These are phyloP conservation scores for Atta texana DNA, from an alignment of 1,140 invertebrate genomes.

Conservation along the genomic window DNA sequence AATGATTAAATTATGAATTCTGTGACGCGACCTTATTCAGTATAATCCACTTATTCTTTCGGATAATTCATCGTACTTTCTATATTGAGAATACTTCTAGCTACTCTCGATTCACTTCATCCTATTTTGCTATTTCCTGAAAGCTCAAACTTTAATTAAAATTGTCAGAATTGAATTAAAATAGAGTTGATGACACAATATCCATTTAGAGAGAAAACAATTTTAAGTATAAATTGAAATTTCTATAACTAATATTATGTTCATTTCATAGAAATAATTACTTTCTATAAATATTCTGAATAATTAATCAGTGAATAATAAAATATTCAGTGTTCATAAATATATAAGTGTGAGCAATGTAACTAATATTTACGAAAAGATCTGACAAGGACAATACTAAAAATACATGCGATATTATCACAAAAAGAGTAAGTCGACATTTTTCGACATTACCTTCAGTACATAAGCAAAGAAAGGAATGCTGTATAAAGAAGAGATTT, in stretches of 20 bases:
- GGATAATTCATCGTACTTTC: constrained; percentile 13
- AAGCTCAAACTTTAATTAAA: constrained; percentile 25
- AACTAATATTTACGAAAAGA: background rate
- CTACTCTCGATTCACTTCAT: constrained; percentile 23
- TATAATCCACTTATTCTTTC: constrained; percentile 50
- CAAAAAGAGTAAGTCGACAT: background rate
- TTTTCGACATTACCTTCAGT: background rate
- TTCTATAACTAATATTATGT: background rate
- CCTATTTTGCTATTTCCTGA: constrained; percentile 23
- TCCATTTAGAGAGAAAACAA: background rate
- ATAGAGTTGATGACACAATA: constrained; percentile 7
- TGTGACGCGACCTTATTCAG: constrained; percentile 16
- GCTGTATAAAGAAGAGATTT: constrained; percentile 13
- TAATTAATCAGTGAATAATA: background rate
- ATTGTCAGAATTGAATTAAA: background rate
- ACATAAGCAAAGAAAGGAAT: background rate
- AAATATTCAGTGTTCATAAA: background rate
- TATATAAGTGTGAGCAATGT: background rate
- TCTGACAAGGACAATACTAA: background rate
- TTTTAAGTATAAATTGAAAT: background rate
- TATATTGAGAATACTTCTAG: constrained; percentile 41
- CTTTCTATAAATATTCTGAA: background rate
- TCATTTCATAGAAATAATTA: background rate
- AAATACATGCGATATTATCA: background rate
- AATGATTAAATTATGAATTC: constrained; percentile 68